phyloP scores from a whole-genome alignment of 92 coral and sea anemone genomes.

The Metridium senile region DNA sequence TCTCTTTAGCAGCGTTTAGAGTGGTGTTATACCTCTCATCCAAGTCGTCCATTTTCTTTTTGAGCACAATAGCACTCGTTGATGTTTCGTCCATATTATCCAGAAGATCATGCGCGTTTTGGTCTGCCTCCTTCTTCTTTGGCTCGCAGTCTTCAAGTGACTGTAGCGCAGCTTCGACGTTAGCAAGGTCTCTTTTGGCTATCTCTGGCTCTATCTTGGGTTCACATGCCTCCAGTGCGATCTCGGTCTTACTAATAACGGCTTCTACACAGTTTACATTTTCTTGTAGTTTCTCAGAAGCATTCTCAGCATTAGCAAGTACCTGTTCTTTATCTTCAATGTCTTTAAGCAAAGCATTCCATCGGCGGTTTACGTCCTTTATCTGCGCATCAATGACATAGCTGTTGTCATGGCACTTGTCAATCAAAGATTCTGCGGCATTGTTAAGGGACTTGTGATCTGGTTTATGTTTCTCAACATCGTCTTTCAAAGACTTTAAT shows the following conservation, averaged over 20 bases:
- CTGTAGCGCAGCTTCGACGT: slow-evolving; percentile 65
- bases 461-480: slow-evolving; percentile 73
- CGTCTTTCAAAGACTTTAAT: slow-evolving; percentile 79
- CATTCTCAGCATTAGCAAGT: slow-evolving; percentile 59
- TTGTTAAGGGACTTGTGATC: slow-evolving; percentile 63
- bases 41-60: slow-evolving; percentile 64
- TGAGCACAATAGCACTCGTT: slow-evolving; percentile 65
- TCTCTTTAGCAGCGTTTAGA: slow-evolving; percentile 63
- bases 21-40: slow-evolving; percentile 56
- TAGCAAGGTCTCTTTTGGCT: slow-evolving; percentile 68
- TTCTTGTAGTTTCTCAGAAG: slow-evolving; percentile 59
- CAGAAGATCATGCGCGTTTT: slow-evolving; percentile 68
- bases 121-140: slow-evolving; percentile 63
- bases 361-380: slow-evolving; percentile 69
- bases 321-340: slow-evolving; percentile 64
- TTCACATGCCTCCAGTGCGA: slow-evolving; percentile 60
- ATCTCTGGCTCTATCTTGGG: slow-evolving; percentile 62
- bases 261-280: slow-evolving; percentile 66
- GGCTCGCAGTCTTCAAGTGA: slow-evolving; percentile 81
- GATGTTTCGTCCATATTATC: slow-evolving; percentile 78
- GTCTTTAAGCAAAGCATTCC: slow-evolving; percentile 74
- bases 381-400: slow-evolving; percentile 80
- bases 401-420: slow-evolving; percentile 81
- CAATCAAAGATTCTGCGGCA: slow-evolving; percentile 80
- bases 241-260: slow-evolving; percentile 68